Evolutionary conservation across 2,797 vertebrate species (phyloP).

Genomic region (Pteropus rufus): DNA sequence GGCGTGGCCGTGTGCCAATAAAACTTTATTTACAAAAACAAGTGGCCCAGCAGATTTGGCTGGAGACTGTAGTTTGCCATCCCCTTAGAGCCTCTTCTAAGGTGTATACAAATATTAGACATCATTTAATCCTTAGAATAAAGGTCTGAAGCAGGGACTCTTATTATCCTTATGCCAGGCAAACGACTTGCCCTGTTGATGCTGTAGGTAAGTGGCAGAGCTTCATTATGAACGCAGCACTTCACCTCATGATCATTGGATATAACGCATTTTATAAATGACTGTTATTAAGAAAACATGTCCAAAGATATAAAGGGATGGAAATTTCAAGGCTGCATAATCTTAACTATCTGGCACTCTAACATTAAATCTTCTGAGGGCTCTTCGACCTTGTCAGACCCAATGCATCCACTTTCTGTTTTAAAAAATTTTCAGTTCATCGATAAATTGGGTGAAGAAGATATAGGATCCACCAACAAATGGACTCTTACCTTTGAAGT

Average conservation of each 20-base stretch:
- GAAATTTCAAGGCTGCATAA: background rate
- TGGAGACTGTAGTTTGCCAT: accelerated
- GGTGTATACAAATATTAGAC: background rate
- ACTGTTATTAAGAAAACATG: background rate
- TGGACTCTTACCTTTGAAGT: slow-evolving; percentile 87
- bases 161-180: background rate
- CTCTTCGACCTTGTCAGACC: background rate
- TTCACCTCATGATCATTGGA: background rate
- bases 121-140: background rate
- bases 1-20: background rate
- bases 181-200: background rate
- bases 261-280: no score
- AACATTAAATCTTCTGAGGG: background rate
- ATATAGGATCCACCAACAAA: accelerated
- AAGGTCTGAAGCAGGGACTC: background rate
- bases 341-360: background rate
- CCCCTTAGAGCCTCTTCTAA: background rate
- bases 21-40: background rate
- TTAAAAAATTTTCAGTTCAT: background rate
- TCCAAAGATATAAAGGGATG: background rate
- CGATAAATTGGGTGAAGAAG: background rate
- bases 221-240: background rate
- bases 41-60: background rate
- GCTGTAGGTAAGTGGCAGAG: background rate
- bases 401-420: background rate